phyloP scores from a whole-genome alignment of 2,797 vertebrate species.

The Tiaroga cobitis region DNA sequence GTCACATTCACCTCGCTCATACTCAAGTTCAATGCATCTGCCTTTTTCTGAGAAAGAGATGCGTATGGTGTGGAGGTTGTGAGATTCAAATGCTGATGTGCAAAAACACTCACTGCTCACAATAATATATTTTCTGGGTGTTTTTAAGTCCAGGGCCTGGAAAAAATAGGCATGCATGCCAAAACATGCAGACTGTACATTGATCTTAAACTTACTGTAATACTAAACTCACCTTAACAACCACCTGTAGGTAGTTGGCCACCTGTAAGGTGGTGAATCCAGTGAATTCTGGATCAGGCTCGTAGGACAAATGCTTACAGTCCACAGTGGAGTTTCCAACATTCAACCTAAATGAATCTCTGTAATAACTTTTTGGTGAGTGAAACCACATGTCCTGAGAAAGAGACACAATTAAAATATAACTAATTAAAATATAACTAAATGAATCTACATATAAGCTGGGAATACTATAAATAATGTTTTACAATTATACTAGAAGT shows the following conservation, averaged over 20 bases:
- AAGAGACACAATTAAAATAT: not conserved
- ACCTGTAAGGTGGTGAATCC: constrained; percentile 67
- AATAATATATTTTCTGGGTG: not conserved
- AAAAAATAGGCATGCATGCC: not conserved
- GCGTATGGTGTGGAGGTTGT: not conserved
- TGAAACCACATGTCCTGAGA: constrained; percentile 65
- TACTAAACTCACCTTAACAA: constrained; percentile 68
- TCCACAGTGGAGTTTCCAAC: constrained; percentile 77
- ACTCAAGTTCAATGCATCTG: constrained; percentile 82
- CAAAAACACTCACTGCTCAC: not conserved
- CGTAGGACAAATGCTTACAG: constrained; percentile 78
- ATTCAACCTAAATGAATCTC: constrained; percentile 57
- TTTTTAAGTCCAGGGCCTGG: not conserved
- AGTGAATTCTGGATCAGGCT: constrained; percentile 82
- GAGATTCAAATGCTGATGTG: not conserved
- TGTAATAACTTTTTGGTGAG: not conserved
- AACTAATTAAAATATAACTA: not conserved
- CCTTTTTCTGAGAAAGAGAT: constrained; percentile 81
- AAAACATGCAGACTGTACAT: not conserved
- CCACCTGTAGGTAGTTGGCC: constrained; percentile 52
- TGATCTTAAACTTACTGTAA: not conserved
- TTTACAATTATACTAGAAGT: not conserved
- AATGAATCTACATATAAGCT: not conserved
- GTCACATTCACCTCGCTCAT: constrained; percentile 78
- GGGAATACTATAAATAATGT: not conserved